Percentiles rank a stretch among this genome's conserved stretches.
These are phyloP conservation scores for Rynchops niger DNA, from an alignment of 2,113 vertebrate species.

Conservation along the genomic window DNA sequence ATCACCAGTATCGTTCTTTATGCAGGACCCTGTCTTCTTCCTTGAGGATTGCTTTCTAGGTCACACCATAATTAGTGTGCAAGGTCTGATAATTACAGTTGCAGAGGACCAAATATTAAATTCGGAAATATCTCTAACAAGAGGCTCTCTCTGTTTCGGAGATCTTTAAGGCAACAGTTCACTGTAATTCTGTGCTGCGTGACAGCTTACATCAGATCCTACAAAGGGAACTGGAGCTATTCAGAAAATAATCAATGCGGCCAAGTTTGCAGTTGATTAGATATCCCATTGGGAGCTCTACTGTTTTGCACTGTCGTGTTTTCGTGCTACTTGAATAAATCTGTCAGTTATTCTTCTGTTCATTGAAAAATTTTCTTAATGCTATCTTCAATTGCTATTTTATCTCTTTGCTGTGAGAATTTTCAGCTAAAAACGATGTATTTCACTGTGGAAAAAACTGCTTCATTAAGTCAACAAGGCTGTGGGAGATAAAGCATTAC, in stretches of 20 bases:
- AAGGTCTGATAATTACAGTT: background rate
- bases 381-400: background rate
- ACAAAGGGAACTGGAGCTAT: conserved; percentile 5
- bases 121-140: background rate
- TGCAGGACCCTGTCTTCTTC: background rate
- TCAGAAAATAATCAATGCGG: conserved; percentile 28
- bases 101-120: background rate
- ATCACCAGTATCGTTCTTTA: background rate
- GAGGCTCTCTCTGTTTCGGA: background rate
- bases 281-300: background rate
- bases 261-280: conserved; percentile 23
- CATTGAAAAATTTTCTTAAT: background rate
- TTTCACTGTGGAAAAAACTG: background rate
- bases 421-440: background rate
- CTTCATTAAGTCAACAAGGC: background rate
- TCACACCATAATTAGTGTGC: background rate
- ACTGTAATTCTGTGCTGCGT: background rate
- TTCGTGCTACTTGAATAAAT: conserved; percentile 21
- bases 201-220: background rate
- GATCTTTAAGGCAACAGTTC: background rate
- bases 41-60: background rate
- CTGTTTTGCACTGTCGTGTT: background rate
- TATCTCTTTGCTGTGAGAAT: background rate
- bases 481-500: background rate
- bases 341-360: conserved; percentile 26